Evolutionary conservation across 2,797 vertebrate genomes (phyloP), one percentile per base, ranked within the genome.

Genomic region (Halcyon leucocephala): DNA sequence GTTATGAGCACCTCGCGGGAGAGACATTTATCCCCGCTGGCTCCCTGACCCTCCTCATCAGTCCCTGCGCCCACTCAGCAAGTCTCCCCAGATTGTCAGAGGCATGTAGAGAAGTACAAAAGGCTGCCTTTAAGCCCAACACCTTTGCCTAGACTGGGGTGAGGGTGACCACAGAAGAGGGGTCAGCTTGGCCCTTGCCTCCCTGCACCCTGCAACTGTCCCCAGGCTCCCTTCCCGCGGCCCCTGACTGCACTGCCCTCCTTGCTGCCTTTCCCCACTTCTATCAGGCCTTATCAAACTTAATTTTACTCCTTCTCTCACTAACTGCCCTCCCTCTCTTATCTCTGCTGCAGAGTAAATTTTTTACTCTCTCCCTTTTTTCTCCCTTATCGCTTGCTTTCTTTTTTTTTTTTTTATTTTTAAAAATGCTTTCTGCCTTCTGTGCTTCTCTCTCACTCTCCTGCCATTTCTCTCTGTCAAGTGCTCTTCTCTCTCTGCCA

Each of bases 271-370:
- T 1, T 29, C 33, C 57, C 41, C 29, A 1, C 19, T 82, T 82
- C 85, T 48, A 73, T 88, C 73, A 84, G 89, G n/a, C 24, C 73
- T 96, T 96, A 96, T 95, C 87, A 1, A 8, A 7, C 82, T 77
- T 86, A 41, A 84, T 95, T 95, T 95, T 83, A 83, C 76, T 95
- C 65, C 83, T 90, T 61, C 70, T 94, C 83, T 91, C 87, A 46
- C 73, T 87, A 93, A 91, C 93, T 82, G 78, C 80, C 66, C 85
- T 91, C 82, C 73, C 55, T 82, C 52, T 82, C 96, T 95, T 95
- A 92, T 95, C 96, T 95, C 93, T 64, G 44, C 88, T 89, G 90
- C 93, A 90, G 86, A 95, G 91, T 33, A 69, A 89, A 73, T 87
- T 93, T 94, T 96, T 93, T 80, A 77, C 86, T 93, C 91, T 91